Evolutionary conservation across 2,888 invertebrate genomes (phyloP).

Genomic region (Machimus rusticus): DNA sequence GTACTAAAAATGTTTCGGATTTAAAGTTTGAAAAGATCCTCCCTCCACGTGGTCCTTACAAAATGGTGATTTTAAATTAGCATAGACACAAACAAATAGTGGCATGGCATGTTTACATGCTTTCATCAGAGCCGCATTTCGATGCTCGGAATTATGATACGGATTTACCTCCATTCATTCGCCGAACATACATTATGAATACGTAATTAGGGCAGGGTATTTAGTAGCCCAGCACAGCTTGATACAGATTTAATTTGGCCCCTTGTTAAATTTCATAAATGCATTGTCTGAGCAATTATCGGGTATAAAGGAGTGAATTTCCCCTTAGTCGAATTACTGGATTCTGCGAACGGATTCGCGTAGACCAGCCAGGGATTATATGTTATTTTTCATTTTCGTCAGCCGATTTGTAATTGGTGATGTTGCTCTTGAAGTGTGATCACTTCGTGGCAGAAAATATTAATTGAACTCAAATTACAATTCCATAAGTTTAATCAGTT

Average conservation of each 20-base stretch:
- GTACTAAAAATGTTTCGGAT: neutral
- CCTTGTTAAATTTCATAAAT: slow-evolving; percentile 49
- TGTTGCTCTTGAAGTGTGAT: neutral
- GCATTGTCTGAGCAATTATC: slow-evolving; percentile 47
- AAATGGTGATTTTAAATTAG: neutral
- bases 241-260: slow-evolving; percentile 44
- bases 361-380: neutral
- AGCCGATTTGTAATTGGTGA: neutral
- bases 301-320: slow-evolving; percentile 42
- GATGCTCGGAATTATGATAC: slow-evolving; percentile 43
- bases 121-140: slow-evolving; percentile 34
- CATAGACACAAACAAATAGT: neutral
- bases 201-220: slow-evolving; percentile 48
- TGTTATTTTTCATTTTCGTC: neutral
- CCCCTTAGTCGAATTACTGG: neutral
- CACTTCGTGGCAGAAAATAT: neutral
- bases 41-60: neutral
- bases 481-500: neutral
- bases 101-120: neutral
- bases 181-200: slow-evolving; percentile 46
- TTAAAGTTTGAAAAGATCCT: neutral
- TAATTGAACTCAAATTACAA: neutral
- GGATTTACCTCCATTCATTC: slow-evolving; percentile 48
- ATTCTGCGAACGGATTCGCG: neutral
- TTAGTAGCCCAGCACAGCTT: slow-evolving; percentile 41